Evolutionary conservation across 2,113 vertebrate species (phyloP), one percentile per base, ranked within the genome.

Genomic region (Corydoras sp.): DNA sequence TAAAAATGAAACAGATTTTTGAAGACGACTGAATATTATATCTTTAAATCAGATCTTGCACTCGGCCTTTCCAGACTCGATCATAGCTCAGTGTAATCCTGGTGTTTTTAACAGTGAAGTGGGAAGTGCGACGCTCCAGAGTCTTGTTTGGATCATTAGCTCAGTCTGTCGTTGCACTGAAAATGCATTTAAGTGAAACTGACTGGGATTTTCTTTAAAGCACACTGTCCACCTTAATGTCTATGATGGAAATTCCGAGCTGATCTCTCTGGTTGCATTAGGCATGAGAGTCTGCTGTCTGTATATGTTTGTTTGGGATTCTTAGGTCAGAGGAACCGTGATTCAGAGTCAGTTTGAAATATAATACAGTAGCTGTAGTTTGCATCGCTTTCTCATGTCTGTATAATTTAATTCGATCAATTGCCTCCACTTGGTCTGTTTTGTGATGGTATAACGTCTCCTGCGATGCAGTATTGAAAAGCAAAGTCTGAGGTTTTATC

Each of bases 391-490:
- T 62, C 59, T 66, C 50, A 66, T 15, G 59, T 66, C 59, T 66
- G 51, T 67, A 64, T 73, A 30, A 61, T 74, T 74, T 49, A 48
- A 68, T 62, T 74, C 31, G 31, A 58, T 13, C 58, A 58, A 74
- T 68, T 49, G 58, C 65, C 54, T 73, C 49, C 64, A 68, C 64
- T 74, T 56, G 58, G 31, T 62, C 53, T 73, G 63, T 67, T 67
- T 68, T 67, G 72, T 67, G 58, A 59, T 66, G 14, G 30, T 58
- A 8, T 5, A 43, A 43, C 35, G 7, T 43, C 35, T 43, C 51
- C 68, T 68, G 68, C 59, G 24, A 60, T 74, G 72, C 72, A 74
- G 72, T 74, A 74, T 74, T 68, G 32, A 24, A 68, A 68, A 68
- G 35, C 43, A 10, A 51, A 67, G 31, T 74, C 72, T 54, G 58